Evolutionary conservation across 2,888 invertebrate genomes (phyloP), one percentile per base, ranked within the genome.

Genomic region (Caenorhabditis sp.): DNA sequence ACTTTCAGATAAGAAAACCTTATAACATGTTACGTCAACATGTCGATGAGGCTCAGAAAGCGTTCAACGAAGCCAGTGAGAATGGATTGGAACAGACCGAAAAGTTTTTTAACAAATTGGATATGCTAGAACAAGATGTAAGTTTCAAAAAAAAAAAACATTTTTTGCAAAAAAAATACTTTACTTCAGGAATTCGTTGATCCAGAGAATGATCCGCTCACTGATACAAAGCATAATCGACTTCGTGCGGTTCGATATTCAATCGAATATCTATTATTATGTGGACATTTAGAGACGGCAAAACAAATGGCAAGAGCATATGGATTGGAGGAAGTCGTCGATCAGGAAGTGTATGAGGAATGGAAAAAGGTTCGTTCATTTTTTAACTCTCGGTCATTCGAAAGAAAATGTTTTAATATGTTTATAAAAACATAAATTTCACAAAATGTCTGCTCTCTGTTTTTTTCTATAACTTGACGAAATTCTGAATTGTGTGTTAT

Each of bases 221-320:
- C 25, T 5, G 26, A 20, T 38, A 43, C 57, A 14, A 27, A 38
- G 1, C 21, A 63, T 14, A 61, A 65, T 23, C 26, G 59, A n/a
- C 25, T 38, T 25, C 59, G 53, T 12, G 36, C 60, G 21, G 62
- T 27, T 89, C 92, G 99, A 63, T 94, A 99, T 93, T 91, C 99
- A 62, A 94, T 97, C 17, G 97, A 99, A 88, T 96, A 97, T 89
- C 93, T 97, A 87, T 91, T 99, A 23, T 91, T 87, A 38, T 77
- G 79, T 54, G 97, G 99, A 0, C 96, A 95, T 89, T 97, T 99
- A 88, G 94, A 94, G 86, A 93, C 96, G 0, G 97, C 97, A 0
- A 92, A 93, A 78, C 92, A 93, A 85, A 90, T 99, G 27, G 94
- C 95, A 0, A 92, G 93, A 63, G 92, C 52, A 12, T 52, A 53